Conservation (phyloP, 2,113 vertebrate species). For the Trichechus manatus region DNA sequence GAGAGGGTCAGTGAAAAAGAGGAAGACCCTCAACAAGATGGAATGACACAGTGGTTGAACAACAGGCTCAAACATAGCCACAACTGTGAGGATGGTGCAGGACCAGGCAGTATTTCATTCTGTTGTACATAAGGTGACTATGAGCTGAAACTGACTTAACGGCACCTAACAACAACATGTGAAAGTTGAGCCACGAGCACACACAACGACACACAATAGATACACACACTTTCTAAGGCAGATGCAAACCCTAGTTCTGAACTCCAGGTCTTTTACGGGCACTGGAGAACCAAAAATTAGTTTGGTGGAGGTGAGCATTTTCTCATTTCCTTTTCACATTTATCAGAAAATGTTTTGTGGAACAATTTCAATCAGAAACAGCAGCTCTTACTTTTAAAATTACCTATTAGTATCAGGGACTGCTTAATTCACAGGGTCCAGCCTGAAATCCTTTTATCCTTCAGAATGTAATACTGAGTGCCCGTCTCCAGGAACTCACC, state of each 20-base stretch:
- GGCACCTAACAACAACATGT: background rate
- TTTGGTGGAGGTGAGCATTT: background rate
- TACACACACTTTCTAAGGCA: background rate
- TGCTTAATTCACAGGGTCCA: background rate
- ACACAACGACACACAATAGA: too few relatives aligned
- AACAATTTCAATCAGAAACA: background rate
- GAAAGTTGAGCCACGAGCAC: background rate
- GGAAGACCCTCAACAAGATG: too few relatives aligned
- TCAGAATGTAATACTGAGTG: background rate
- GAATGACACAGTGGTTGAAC: too few relatives aligned
- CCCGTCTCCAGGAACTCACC: background rate
- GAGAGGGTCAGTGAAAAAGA: too few relatives aligned
- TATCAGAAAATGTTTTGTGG: background rate
- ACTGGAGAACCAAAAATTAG: background rate
- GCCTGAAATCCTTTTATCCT: background rate
- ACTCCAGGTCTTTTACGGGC: too few relatives aligned
- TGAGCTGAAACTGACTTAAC: too few relatives aligned
- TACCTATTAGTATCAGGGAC: background rate
- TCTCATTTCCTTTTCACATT: background rate
- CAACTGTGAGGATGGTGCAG: too few relatives aligned
- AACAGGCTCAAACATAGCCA: too few relatives aligned
- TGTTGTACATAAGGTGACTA: too few relatives aligned
- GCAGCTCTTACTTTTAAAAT: background rate
- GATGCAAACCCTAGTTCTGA: background rate
- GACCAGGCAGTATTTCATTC: too few relatives aligned